Base-by-base conservation (phyloP, 2,113 vertebrate genomes). In the Jacana jacana region DNA sequence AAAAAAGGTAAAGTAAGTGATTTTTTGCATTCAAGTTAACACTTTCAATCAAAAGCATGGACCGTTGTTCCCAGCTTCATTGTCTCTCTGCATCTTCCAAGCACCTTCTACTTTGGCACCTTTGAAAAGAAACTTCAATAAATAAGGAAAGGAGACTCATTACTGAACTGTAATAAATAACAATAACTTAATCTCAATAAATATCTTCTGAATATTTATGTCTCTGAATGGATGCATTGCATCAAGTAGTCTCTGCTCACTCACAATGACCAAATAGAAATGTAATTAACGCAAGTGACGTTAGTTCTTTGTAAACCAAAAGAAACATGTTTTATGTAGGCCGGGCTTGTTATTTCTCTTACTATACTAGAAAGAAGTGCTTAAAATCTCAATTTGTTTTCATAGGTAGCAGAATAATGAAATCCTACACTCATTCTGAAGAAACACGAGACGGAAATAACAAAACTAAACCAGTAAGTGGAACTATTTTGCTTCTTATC, bases 141-240 rank as follows among this genome's bases (percentile, higher is more conserved):
- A 98, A 98, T 98, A 98, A 97, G 96, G 97, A 95, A 98, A 97
- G 97, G 97, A 98, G 98, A 98, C 97, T 98, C 98, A 98, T 99
- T 98, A 99, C 98, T 98, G 98, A 98, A 99, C 91, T 97, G 98
- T 97, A 99, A 99, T 99, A 99, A 99, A 99, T 99, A 99, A 99
- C 95, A 99, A 99, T 99, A 99, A 99, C 98, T 99, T 99, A 98
- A 98, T 99, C 97, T 99, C 97, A 99, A 99, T 99, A 99, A 99
- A 99, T 99, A 99, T 98, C 98, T 98, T 99, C 98, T 98, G 98
- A 98, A 98, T 98, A 98, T 97, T 98, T 98, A 98, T 97, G 98
- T 98, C 98, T 99, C 98, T 98, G 98, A 98, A 98, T 68, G 97
- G 98, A 99, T 98, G 98, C 98, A 98, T 98, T 98, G 98, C 98